Conservation (phyloP, 2,888 invertebrate species). For the Chaetogeoica ovagalla region DNA sequence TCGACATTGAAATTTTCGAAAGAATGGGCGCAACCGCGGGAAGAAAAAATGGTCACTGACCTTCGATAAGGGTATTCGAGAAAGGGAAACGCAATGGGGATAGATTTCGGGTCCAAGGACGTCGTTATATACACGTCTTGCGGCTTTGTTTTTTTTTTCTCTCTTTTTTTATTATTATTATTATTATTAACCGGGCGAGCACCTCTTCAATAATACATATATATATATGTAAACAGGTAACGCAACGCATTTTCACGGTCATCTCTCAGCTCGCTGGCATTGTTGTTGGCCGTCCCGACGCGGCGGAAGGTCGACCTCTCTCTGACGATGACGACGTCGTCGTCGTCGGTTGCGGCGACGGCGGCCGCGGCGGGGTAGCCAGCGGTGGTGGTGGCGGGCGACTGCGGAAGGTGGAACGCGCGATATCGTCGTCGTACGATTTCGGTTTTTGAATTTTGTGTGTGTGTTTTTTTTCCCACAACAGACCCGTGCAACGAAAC, state of each 20-base stretch:
- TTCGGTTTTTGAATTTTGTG: too few species aligned
- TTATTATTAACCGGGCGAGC: slow-evolving; percentile 51
- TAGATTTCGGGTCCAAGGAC: slow-evolving; percentile 45
- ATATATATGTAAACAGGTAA: slow-evolving; percentile 45
- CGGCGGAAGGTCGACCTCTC: slow-evolving; percentile 51
- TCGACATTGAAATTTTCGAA: slow-evolving; percentile 50
- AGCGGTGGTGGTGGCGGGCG: too few species aligned
- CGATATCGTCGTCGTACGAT: not conserved
- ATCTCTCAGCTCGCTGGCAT: slow-evolving; percentile 31
- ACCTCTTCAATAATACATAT: not conserved
- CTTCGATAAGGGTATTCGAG: slow-evolving; percentile 45
- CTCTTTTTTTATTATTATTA: slow-evolving; percentile 3
- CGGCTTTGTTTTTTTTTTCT: slow-evolving; percentile 32
- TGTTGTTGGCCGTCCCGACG: slow-evolving; percentile 21
- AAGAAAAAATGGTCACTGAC: slow-evolving; percentile 51
- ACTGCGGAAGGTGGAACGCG: slow-evolving; percentile 34
- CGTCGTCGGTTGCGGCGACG: too few species aligned
- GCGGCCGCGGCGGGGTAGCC: too few species aligned
- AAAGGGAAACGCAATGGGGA: slow-evolving; percentile 41
- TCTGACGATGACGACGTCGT: not conserved
- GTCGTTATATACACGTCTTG: slow-evolving; percentile 30
- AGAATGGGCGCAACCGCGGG: not conserved
- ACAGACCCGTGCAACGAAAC: not conserved
- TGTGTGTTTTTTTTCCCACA: not conserved
- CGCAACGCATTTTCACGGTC: slow-evolving; percentile 49